Base-by-base conservation (phyloP, 2,113 vertebrate genomes). In the Dipodomys spectabilis region DNA sequence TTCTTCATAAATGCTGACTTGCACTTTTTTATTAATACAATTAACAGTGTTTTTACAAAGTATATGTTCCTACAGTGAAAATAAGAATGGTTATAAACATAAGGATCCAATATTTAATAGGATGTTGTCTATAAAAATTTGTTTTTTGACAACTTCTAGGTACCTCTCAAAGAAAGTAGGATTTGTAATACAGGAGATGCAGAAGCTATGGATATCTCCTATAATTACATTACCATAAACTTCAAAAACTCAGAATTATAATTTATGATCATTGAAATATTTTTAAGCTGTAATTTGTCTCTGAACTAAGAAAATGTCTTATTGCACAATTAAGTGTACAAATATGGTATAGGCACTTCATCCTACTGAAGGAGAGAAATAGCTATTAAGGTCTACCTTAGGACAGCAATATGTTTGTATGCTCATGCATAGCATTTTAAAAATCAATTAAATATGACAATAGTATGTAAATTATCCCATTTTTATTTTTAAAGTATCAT, bases 301-400 rank as follows among this genome's bases (percentile, higher is more conserved):
- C 81, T 77, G 62, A 95, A 91, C 28, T 94, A 77, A 95, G 28
- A 88, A 88, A 92, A 92, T 83, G 10, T 89, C 90, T 94, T 68
- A 84, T 60, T 91, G n/a, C 1, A 68, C 73, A 93, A 93, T 81
- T 92, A 95, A 95, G 78, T 67, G 30, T 75, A 79, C 7, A 95
- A 80, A 83, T 77, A 89, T 65, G 68, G 32, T 93, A 53, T 83
- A 92, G 20, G 19, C 2, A 57, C 35, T 77, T 94, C 77, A 94
- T 91, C 12, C 44, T 72, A 77, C 20, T 91, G n/a, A 94, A 88
- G 44, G 81, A 94, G 88, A 35, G 23, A 89, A 91, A 94, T 0
- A 81, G 68, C 30, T 25, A 60, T 72, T 82, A 72, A 86, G 67
- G 12, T 64, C 68, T 83, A 45, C 77, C 67, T 81, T 73, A 94